These are phyloP conservation scores for Ciconia boyciana DNA, from an alignment of 2,113 vertebrate species.

Conservation along the genomic window DNA sequence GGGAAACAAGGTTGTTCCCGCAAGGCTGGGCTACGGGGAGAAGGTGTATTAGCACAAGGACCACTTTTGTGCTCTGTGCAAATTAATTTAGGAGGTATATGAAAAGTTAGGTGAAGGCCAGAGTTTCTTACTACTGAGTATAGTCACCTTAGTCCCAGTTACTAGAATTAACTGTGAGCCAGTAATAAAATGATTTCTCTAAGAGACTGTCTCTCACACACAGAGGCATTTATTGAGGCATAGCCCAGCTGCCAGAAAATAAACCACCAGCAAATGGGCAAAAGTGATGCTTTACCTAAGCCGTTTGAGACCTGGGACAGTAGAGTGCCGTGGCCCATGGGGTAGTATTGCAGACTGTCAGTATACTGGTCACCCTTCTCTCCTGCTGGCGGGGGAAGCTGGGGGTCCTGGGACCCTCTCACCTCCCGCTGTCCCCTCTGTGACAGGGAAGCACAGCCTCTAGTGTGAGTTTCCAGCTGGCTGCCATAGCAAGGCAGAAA, in stretches of 20 bases:
- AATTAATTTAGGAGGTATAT: neutral
- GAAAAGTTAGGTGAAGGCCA: neutral
- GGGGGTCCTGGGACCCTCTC: neutral
- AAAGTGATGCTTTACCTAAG: neutral
- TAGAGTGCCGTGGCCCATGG: neutral
- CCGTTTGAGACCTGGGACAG: neutral
- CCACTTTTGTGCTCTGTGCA: neutral
- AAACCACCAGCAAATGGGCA: neutral
- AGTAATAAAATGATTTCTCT: neutral
- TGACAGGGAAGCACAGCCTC: neutral
- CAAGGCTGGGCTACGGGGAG: neutral
- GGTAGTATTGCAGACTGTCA: neutral
- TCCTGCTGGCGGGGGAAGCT: fast-evolving
- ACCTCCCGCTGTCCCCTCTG: fast-evolving
- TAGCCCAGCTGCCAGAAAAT: neutral
- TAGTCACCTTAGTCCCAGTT: neutral
- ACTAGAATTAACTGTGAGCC: neutral
- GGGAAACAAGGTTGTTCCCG: neutral
- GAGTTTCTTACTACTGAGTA: neutral
- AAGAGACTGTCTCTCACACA: neutral
- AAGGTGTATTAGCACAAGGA: neutral
- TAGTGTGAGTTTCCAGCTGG: neutral
- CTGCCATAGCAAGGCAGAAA: neutral
- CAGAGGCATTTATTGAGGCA: neutral
- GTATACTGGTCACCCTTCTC: neutral